Conservation (phyloP, 53 echinoderm and acorn worm genomes). For the Astropecten irregularis region DNA sequence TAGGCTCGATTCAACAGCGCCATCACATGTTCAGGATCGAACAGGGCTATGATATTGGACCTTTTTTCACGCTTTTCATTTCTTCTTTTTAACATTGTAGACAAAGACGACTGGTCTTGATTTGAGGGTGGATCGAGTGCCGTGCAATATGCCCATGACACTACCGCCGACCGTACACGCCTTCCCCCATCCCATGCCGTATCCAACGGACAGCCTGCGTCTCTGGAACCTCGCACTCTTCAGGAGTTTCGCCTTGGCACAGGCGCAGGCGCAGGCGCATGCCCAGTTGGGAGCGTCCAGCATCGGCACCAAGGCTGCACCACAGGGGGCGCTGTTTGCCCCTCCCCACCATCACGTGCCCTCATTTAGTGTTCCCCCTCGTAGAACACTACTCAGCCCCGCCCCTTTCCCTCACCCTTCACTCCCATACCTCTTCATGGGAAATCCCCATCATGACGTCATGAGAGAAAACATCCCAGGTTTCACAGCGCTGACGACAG, state of each 20-base stretch:
- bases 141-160: neutral
- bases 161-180: neutral
- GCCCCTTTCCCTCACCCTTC: too few species aligned
- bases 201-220: conserved; percentile 1
- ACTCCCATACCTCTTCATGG: too few species aligned
- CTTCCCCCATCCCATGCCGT: neutral
- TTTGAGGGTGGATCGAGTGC: too few species aligned
- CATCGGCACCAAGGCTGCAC: neutral
- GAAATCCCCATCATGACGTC: neutral
- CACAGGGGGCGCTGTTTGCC: neutral
- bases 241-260: neutral
- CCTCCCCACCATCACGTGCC: neutral
- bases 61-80: too few species aligned
- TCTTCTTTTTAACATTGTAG: too few species aligned
- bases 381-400: neutral
- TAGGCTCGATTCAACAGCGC: too few species aligned
- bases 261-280: neutral
- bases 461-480: neutral
- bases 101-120: too few species aligned
- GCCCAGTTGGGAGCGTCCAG: neutral
- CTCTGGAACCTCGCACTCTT: conserved; percentile 20
- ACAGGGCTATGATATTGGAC: too few species aligned
- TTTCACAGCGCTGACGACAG: neutral
- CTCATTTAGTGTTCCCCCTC: neutral
- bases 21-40: too few species aligned